Conservation (phyloP, 2,797 vertebrate species). For the Sandelia bainsii region DNA sequence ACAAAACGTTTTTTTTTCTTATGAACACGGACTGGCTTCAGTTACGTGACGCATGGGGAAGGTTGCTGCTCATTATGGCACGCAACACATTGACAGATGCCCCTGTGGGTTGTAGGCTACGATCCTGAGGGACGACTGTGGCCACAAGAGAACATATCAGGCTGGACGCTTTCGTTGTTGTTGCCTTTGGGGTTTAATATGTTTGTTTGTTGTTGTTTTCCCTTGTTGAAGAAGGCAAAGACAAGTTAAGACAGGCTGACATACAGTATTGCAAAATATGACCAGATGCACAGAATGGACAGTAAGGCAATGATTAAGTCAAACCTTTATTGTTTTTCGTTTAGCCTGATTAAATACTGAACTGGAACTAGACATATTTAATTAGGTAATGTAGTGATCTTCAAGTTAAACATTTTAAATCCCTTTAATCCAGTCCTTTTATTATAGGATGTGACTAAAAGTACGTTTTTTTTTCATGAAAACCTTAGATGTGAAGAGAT, state of each 20-base stretch:
- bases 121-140: constrained; percentile 23
- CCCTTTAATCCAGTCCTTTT: not conserved
- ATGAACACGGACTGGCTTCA: constrained; percentile 1
- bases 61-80: constrained; percentile 54
- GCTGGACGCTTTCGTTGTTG: constrained; percentile 25
- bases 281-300: not conserved
- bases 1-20: not conserved
- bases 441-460: constrained; percentile 6
- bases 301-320: constrained; percentile 4
- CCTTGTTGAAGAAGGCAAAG: constrained; percentile 13
- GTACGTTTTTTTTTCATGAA: too few species aligned
- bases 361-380: not conserved
- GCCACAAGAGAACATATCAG: constrained; percentile 12
- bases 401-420: not conserved
- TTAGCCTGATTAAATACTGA: not conserved
- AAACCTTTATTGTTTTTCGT: not conserved
- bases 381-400: not conserved
- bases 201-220: constrained; percentile 26
- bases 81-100: constrained; percentile 54
- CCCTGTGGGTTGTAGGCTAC: constrained; percentile 42
- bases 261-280: not conserved
- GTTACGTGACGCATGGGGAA: constrained; percentile 41
- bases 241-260: constrained; percentile 24
- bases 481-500: too few species aligned
- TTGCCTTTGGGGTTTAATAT: constrained; percentile 3